These are phyloP conservation scores for Zonotrichia albicollis DNA, from an alignment of 2,797 vertebrate species.

Conservation along the genomic window DNA sequence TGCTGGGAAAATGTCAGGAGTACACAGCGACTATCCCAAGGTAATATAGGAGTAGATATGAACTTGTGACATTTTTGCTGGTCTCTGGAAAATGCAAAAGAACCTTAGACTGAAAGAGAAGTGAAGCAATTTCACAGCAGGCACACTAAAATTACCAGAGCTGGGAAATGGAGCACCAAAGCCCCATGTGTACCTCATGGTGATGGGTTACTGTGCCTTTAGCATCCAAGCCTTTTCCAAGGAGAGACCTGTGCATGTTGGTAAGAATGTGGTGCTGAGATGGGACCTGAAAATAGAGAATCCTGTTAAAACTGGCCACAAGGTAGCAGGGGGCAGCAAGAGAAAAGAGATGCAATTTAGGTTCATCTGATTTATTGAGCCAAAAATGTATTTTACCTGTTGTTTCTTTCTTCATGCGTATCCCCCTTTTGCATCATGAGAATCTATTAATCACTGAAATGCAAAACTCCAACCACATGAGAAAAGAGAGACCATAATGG, in stretches of 20 bases:
- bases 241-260: not conserved
- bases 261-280: not conserved
- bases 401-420: not conserved
- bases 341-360: not conserved
- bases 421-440: not conserved
- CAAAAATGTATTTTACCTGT: not conserved
- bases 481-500: not conserved
- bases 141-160: not conserved
- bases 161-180: not conserved
- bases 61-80: not conserved
- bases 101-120: not conserved
- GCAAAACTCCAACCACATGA: not conserved
- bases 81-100: not conserved
- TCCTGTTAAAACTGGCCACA: not conserved
- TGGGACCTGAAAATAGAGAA: not conserved
- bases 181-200: fast-evolving
- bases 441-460: constrained; percentile 27
- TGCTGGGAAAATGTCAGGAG: not conserved
- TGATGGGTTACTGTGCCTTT: not conserved
- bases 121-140: not conserved
- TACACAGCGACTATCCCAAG: not conserved
- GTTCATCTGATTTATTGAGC: not conserved
- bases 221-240: not conserved
- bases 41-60: not conserved
- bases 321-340: not conserved